phyloP scores from a whole-genome alignment of 2,888 invertebrate species.

The Idaea biselata region DNA sequence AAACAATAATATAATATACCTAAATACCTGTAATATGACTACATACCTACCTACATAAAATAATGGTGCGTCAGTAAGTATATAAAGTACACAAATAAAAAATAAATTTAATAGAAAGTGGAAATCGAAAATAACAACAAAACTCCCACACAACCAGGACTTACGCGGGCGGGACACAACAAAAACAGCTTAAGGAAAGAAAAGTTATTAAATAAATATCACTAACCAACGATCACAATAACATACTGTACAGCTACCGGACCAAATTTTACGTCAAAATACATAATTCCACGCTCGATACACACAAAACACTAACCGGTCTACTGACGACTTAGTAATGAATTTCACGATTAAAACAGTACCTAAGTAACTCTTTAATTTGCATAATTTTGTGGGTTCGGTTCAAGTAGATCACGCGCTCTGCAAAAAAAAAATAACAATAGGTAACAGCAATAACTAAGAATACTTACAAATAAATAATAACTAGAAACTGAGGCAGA shows the following conservation, averaged over 20 bases:
- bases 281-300: conserved; percentile 2
- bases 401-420: not conserved
- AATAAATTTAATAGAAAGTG: not conserved
- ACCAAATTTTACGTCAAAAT: not conserved
- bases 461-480: no score
- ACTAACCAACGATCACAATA: not conserved
- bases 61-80: no score
- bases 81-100: no score
- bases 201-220: not conserved
- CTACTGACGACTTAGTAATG: not conserved
- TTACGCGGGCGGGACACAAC: no score
- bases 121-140: not conserved
- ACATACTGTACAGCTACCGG: not conserved
- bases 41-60: no score
- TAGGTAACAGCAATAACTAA: not conserved
- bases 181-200: no score
- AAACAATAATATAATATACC: no score
- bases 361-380: not conserved
- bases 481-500: no score
- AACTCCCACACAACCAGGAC: not conserved
- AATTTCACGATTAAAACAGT: not conserved
- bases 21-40: no score
- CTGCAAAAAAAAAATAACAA: not conserved
- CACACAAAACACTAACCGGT: conserved; percentile 2
- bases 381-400: not conserved